Percentiles rank a stretch among this genome's conserved stretches.
phyloP scores from a whole-genome alignment of 2,888 invertebrate genomes.

The Sminthurinus aureus region DNA sequence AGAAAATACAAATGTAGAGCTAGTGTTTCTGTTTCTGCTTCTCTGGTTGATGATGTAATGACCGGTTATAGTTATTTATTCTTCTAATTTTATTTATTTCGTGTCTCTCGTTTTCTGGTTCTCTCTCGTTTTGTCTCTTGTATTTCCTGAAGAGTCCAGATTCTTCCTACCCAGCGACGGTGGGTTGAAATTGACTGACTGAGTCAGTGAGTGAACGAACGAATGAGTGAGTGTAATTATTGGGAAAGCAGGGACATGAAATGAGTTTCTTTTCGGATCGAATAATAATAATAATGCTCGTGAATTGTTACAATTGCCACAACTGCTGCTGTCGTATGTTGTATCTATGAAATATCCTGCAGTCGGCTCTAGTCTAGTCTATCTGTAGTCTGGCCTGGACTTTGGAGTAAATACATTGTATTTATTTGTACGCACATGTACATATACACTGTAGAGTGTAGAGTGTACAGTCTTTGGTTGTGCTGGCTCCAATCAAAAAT shows the following conservation, averaged over 20 bases:
- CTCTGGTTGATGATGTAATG: slow-evolving; percentile 43
- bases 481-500: background rate
- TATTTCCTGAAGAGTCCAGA: slow-evolving; percentile 42
- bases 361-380: too few species aligned
- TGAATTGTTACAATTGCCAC: slow-evolving; percentile 15
- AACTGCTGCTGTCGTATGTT: background rate
- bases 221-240: slow-evolving; percentile 47
- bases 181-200: slow-evolving; percentile 1
- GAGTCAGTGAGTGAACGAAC: slow-evolving; percentile 12
- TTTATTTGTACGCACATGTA: too few species aligned
- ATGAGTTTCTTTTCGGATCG: slow-evolving; percentile 40
- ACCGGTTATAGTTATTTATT: slow-evolving; percentile 47
- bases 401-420: too few species aligned
- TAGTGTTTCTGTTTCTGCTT: slow-evolving; percentile 1
- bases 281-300: slow-evolving; percentile 8
- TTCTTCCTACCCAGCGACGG: slow-evolving; percentile 20
- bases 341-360: too few species aligned
- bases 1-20: background rate
- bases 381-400: too few species aligned
- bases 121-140: too few species aligned
- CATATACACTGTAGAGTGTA: too few species aligned
- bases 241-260: slow-evolving; percentile 47
- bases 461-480: too few species aligned
- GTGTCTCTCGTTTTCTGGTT: slow-evolving; percentile 48
- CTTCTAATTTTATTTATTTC: slow-evolving; percentile 52